Evolutionary conservation across 2,113 vertebrate genomes (phyloP).

Genomic region (Rhagologus leucostigma): DNA sequence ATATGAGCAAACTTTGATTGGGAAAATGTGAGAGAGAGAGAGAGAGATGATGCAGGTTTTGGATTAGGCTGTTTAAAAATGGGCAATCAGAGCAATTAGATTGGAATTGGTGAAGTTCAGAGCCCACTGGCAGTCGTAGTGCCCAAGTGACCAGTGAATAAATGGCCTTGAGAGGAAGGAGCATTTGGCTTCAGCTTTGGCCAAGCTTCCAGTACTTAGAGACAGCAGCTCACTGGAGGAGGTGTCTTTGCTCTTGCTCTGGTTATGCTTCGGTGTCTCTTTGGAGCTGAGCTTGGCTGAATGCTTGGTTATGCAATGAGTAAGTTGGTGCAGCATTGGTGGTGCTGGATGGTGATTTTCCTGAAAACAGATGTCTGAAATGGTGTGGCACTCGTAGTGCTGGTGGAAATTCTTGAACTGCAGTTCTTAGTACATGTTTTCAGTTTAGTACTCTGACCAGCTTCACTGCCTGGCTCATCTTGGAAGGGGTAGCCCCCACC

Average conservation of each 20-base stretch:
- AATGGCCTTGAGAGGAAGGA: neutral
- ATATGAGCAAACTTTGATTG: neutral
- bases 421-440: neutral
- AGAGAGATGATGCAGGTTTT: neutral
- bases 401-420: neutral
- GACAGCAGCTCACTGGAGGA: neutral
- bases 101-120: neutral
- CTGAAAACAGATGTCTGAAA: neutral
- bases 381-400: neutral
- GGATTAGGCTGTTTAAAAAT: neutral
- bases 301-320: neutral
- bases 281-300: neutral
- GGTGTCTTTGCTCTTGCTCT: neutral
- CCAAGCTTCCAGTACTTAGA: rapidly evolving
- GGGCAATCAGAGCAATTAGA: neutral
- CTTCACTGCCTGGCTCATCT: neutral
- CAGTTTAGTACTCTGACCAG: neutral
- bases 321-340: neutral
- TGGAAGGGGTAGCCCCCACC: neutral
- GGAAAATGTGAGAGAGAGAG: neutral
- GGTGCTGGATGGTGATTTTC: neutral
- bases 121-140: rapidly evolving
- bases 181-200: neutral
- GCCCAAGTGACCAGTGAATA: neutral
- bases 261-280: neutral